Conservation (phyloP, 2,888 invertebrate genomes). For the Tricholauxania praeusta region DNA sequence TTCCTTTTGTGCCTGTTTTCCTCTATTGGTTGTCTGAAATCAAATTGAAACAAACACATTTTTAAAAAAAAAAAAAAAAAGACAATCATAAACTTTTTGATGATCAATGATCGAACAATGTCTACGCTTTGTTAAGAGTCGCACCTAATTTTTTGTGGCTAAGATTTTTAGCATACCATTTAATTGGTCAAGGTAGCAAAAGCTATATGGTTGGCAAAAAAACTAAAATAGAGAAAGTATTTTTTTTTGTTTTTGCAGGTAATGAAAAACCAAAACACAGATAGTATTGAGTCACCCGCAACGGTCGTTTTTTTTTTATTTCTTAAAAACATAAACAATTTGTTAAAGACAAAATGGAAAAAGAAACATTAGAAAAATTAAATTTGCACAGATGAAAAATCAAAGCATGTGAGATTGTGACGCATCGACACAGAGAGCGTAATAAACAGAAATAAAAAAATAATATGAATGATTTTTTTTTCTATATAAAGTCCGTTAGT, state of each 20-base stretch:
- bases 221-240: slow-evolving; percentile 10
- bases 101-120: neutral
- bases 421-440: no score
- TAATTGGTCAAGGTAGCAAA: slow-evolving; percentile 1
- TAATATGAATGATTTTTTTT: no score
- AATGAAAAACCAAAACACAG: no score
- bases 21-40: no score
- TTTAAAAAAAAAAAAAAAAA: neutral
- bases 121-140: neutral
- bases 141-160: neutral
- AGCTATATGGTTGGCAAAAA: neutral
- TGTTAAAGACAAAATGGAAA: neutral
- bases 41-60: neutral
- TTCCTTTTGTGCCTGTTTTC: no score
- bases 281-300: neutral
- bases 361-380: slow-evolving; percentile 1
- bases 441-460: no score
- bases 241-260: no score
- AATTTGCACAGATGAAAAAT: no score
- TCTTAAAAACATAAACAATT: neutral
- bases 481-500: no score
- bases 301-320: neutral
- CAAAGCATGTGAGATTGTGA: no score
- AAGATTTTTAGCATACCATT: neutral
- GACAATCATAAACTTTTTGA: neutral